Percentiles rank a stretch among this genome's conserved stretches.
Evolutionary conservation across 2,888 invertebrate genomes (phyloP).

Genomic region (Ariolimax columbianus): DNA sequence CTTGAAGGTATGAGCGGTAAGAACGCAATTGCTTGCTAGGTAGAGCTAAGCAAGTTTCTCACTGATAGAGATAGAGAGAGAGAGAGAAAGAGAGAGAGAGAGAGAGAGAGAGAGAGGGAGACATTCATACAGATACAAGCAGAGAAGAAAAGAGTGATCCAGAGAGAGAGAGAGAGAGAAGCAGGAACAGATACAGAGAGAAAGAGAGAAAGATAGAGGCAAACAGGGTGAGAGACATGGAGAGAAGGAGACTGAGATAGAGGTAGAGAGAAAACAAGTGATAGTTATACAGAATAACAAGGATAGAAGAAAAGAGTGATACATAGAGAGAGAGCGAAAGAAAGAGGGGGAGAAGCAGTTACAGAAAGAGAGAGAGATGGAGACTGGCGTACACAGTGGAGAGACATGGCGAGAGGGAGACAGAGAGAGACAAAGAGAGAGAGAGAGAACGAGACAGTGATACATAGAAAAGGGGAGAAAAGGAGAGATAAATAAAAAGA

Average conservation of each 20-base stretch:
- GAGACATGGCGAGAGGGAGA: not conserved
- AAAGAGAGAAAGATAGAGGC: not conserved
- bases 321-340: not conserved
- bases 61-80: not conserved
- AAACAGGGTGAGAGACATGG: not conserved
- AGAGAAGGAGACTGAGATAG: slow-evolving; percentile 7
- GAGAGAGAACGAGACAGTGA: too few relatives aligned
- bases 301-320: not conserved
- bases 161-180: not conserved
- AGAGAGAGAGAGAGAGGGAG: not conserved
- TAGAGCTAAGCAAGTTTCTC: too few relatives aligned
- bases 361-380: not conserved
- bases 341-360: not conserved
- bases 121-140: not conserved
- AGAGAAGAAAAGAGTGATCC: not conserved
- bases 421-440: not conserved
- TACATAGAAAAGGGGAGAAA: not conserved
- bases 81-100: not conserved
- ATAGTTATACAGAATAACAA: not conserved
- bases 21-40: too few relatives aligned
- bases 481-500: not conserved
- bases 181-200: not conserved
- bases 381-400: not conserved
- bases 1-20: too few relatives aligned
- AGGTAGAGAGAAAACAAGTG: not conserved